Conservation (phyloP, 1,140 invertebrate species). For the Laupala kohalensis region DNA sequence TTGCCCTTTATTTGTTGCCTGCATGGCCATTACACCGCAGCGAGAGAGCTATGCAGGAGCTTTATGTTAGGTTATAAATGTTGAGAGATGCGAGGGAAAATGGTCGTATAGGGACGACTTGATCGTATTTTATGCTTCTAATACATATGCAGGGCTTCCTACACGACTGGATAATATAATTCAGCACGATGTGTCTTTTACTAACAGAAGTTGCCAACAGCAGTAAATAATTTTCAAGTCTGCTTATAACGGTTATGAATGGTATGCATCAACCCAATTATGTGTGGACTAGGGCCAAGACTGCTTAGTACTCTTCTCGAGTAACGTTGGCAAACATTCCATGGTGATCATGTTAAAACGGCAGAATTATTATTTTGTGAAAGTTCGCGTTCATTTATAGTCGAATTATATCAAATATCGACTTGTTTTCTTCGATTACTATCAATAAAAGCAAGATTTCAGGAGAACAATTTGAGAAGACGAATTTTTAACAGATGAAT, state of each 20-base stretch:
- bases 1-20: neutral
- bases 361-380: no score
- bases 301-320: no score
- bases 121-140: neutral
- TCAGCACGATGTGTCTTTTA: neutral
- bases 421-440: no score
- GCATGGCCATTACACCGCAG: neutral
- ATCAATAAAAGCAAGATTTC: no score
- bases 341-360: no score
- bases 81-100: neutral
- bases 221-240: neutral
- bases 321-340: no score
- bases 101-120: neutral
- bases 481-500: no score
- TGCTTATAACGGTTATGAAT: neutral
- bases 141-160: neutral
- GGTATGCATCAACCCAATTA: neutral
- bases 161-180: neutral
- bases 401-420: no score
- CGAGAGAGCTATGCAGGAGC: neutral
- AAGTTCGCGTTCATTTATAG: no score
- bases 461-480: no score
- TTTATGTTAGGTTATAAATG: neutral
- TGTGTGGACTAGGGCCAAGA: neutral
- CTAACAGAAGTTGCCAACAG: neutral